Conservation (phyloP, 1,140 invertebrate genomes). For the Sinonovacula constricta region DNA sequence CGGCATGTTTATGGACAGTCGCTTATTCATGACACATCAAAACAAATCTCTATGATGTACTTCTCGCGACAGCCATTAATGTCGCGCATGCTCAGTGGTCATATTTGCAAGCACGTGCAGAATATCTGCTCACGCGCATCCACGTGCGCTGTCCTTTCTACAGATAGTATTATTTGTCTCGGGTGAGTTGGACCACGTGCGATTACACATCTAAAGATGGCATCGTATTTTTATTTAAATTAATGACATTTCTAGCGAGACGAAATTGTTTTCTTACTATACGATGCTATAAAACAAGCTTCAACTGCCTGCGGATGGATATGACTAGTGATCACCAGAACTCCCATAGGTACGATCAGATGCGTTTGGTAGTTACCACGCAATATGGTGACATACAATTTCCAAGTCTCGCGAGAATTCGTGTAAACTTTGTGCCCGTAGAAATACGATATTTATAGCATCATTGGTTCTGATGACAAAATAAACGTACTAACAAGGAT, state of each 20-base stretch:
- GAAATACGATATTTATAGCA: no score
- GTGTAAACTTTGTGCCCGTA: no score
- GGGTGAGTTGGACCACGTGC: no score
- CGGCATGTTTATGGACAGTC: no score
- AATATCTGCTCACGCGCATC: constrained; percentile 21
- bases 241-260: neutral
- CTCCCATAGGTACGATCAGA: neutral
- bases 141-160: no score
- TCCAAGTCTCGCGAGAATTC: neutral
- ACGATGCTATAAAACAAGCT: neutral
- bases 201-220: no score
- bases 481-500: no score
- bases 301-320: neutral
- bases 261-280: neutral
- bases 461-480: no score
- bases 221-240: neutral
- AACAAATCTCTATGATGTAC: no score
- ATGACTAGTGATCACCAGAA: neutral
- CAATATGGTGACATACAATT: neutral
- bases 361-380: no score
- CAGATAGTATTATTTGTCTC: neutral
- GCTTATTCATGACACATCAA: no score
- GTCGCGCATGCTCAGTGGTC: neutral
- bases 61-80: neutral
- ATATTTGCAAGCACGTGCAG: constrained; percentile 12